phyloP scores from a whole-genome alignment of 2,888 invertebrate genomes.

The Lithophane semibrunnea region DNA sequence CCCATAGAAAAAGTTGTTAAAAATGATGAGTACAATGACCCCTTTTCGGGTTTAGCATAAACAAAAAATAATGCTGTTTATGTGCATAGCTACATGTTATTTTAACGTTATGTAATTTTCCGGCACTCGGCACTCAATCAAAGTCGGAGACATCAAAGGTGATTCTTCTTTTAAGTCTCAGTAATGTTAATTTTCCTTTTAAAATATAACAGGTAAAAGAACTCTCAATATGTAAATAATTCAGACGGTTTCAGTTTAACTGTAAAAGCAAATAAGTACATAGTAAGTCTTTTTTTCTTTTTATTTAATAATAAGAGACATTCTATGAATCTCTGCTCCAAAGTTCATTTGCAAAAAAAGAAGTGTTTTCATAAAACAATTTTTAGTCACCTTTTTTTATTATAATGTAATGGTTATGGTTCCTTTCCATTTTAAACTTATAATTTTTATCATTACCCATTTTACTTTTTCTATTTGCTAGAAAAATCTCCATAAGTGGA shows the following conservation, averaged over 20 bases:
- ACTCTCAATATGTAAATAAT: slow-evolving; percentile 5
- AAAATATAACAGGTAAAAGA: slow-evolving; percentile 2
- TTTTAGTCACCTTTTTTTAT: no score
- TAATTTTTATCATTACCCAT: neutral
- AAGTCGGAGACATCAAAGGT: slow-evolving; percentile 10
- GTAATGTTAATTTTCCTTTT: slow-evolving; percentile 11
- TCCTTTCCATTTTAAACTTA: neutral
- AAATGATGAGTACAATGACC: no score
- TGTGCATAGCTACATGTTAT: neutral
- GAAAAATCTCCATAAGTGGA: no score
- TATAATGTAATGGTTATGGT: no score
- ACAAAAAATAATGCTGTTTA: no score
- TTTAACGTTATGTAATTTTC: slow-evolving; percentile 19
- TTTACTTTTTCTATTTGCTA: neutral
- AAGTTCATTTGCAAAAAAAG: neutral
- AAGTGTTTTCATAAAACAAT: neutral
- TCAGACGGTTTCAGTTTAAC: slow-evolving; percentile 4
- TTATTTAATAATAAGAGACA: neutral
- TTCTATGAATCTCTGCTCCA: neutral
- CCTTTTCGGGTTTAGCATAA: no score
- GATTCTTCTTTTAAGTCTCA: neutral
- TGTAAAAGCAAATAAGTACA: neutral
- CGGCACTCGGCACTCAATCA: neutral
- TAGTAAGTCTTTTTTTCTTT: no score
- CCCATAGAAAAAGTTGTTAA: no score